Base-by-base conservation (phyloP, 2,113 vertebrate genomes). In the Microcebus murinus region DNA sequence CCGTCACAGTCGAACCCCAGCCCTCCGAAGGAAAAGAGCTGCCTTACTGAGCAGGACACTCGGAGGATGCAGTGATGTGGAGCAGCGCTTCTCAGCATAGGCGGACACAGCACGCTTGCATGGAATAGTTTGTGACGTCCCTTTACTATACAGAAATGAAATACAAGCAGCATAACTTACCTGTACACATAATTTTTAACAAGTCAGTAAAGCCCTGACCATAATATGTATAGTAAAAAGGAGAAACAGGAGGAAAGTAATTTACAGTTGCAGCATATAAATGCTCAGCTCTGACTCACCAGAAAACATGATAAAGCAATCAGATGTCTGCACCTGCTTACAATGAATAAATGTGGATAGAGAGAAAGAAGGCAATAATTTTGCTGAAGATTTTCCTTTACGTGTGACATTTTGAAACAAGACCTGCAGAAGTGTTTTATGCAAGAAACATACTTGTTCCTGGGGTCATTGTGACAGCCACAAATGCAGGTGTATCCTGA, bases 271-370 rank as follows among this genome's bases (percentile, higher is more conserved):
- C 50, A 85, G 87, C 59, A 63, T 34, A 31, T n/a, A 55, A 94
- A 50, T 83, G 17, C 6, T 70, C 86, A 79, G 65, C 12, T 25
- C 39, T 83, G 39, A 73, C 55, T 83, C 85, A n/a, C 71, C n/a
- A 80, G 73, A 94, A 80, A 74, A n/a, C 27, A 4, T 45, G 36
- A 92, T 77, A n/a, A 87, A 39, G 17, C 36, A 48, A 83, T 65
- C 34, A 92, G 55, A 68, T 55, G 55, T 77, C 70, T 84, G 52
- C 11, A 36, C 2, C 23, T 65, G 50, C 39, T 94, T 81, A 48
- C 52, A 36, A 79, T 84, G 71, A 90, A 57, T 61, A 67, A 59
- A 71, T 13, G 20, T 68, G 14, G 25, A 31, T 39, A 36, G 15
- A 55, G 45, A 87, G 48, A 31, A 65, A 61, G 14, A 7, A 76